Base-by-base conservation (phyloP, 1,140 invertebrate genomes). In the Bursaphelenchus mucronatus region DNA sequence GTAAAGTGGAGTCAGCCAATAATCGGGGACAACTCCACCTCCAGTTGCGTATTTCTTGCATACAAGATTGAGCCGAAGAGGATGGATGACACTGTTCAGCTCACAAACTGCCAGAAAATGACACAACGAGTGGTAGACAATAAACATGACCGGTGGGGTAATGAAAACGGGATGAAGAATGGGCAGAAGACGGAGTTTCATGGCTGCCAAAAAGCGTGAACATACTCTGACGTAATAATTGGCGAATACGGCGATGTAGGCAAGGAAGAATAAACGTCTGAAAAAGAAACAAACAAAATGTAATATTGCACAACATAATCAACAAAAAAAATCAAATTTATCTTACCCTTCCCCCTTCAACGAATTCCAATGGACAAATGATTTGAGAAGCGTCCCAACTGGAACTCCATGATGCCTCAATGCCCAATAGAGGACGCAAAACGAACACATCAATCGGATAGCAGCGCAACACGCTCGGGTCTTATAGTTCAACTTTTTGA, bases 181-280 rank as follows among this genome's bases (percentile, higher is more conserved):
- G 0, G 71, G 47, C 9, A 74, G 21, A 6, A 74, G 10, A 15
- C 67, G 49, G 43, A 74, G 63, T n/a, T 61, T 57, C 72, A 74
- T 74, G 11, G 72, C 71, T 43, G 72, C 74, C 58, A 74, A 56
- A 56, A 74, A 77, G 6, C 72, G 72, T 44, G 61, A 68, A n/a
- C 65, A 75, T 3, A 54, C 17, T 2, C 72, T 56, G n/a, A 74
- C 47, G 5, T 64, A 51, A 15, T 69, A 64, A 45, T 74, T 74
- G 41, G 66, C 4, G 10, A 59, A 11, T n/a, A 72, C 13, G 5
- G 58, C 51, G 15, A 55, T 50, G 13, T 69, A 56, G 0, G 75
- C 74, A 8, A 74, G 52, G 19, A 75, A 40, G 57, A 76, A 63
- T 10, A 80, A n/a, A 3, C 53, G 17, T 45, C 57, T 71, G n/a